Base-by-base conservation (phyloP, 1,140 invertebrate species). In the Sipha flava region DNA sequence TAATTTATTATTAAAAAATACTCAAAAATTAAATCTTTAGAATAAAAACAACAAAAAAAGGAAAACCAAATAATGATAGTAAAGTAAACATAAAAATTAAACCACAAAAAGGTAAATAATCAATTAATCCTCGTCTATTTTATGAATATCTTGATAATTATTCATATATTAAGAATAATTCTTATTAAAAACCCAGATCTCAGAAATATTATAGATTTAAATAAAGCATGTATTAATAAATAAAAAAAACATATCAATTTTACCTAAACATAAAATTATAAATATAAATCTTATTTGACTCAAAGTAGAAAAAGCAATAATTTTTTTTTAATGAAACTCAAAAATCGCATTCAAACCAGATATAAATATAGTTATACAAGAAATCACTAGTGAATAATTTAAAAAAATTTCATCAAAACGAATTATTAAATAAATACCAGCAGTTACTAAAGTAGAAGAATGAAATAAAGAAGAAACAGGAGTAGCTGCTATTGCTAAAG, bases 391-490 rank as follows among this genome's bases (percentile, higher is more conserved):
- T n/a, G 31, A 59, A 59, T 18, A 59, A 16, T 31, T 5, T 10
- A 54, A 54, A 54, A 52, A 52, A 5, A 21, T 6, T 23, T 52
- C 49, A 52, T 86, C 86, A 88, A 89, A 89, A 7, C 88, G 90
- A 88, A 92, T 89, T 85, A 92, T 84, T 85, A 92, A 86, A 88
- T 90, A 92, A 81, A 92, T 87, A 0, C 90, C 90, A 0, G 90
- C 90, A 45, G 90, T 92, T 0, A 92, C 91, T 83, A 92, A 88
- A 81, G 90, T 92, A 37, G 90, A 92, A 81, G 90, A 92, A 88
- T 92, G 90, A 84, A 92, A 90, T 86, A 92, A 89, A 66, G 90
- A 87, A 64, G 90, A 91, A 81, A 92, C 88, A 54, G 90, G 89
- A 18, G 90, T 91, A 52, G 90, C 90, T 1, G 89, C 88, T 84